Evolutionary conservation across 2,888 invertebrate genomes (phyloP).

Genomic region (Amphipyra tragopoginis): DNA sequence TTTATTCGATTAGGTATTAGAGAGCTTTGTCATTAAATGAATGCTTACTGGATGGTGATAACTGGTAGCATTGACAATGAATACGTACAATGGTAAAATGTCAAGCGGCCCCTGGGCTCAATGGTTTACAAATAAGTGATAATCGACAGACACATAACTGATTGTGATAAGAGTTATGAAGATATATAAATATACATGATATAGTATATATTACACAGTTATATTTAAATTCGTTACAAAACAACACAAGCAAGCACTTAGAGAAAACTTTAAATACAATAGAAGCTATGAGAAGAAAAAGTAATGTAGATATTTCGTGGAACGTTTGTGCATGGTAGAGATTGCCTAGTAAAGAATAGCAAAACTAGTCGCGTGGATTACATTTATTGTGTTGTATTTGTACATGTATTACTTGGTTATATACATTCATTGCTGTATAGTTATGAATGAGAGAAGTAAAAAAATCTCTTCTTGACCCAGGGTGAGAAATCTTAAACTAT

Average conservation of each 20-base stretch:
- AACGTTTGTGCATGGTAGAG: slow-evolving; percentile 20
- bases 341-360: slow-evolving; percentile 18
- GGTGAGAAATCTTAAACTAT: no score
- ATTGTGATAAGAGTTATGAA: slow-evolving; percentile 43
- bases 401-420: slow-evolving; percentile 31
- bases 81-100: not conserved
- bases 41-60: no score
- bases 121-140: not conserved
- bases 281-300: slow-evolving; percentile 12
- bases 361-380: slow-evolving; percentile 25
- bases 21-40: no score
- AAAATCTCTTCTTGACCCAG: slow-evolving; percentile 26
- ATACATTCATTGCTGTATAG: slow-evolving; percentile 20
- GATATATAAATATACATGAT: slow-evolving; percentile 7
- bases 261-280: slow-evolving; percentile 11
- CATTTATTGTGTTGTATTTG: slow-evolving; percentile 21
- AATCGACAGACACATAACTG: slow-evolving; percentile 21
- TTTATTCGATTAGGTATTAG: no score
- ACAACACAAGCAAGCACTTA: slow-evolving; percentile 11
- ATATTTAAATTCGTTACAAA: slow-evolving; percentile 24
- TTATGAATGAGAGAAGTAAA: slow-evolving; percentile 13
- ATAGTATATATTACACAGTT: slow-evolving; percentile 2
- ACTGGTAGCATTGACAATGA: no score
- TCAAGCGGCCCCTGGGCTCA: not conserved
- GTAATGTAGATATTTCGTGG: slow-evolving; percentile 32